A percentile compares a stretch with the other conserved stretches of the same genome.
Evolutionary conservation across 2,888 invertebrate species (phyloP).

Genomic region (Sympetrum striolatum): DNA sequence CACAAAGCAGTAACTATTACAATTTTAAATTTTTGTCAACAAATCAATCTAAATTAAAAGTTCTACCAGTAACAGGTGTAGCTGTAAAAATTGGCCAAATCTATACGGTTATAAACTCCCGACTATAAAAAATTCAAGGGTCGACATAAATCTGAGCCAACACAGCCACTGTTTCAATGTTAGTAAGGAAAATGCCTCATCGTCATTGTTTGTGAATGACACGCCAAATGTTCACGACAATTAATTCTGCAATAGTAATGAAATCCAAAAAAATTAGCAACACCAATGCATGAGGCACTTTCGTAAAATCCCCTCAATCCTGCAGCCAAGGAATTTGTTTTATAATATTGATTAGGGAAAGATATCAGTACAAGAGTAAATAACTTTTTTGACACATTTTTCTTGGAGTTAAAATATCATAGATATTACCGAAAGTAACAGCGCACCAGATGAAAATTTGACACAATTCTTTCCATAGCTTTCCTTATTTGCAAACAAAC

Average conservation of each 20-base stretch:
- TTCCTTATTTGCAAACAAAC: constrained; percentile 3
- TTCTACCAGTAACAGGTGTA: neutral
- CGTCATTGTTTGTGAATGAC: neutral
- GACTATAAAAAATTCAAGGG: neutral
- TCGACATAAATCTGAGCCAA: constrained; percentile 33
- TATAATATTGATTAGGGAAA: neutral
- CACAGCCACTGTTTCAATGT: constrained; percentile 23
- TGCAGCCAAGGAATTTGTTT: neutral
- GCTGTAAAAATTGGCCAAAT: neutral
- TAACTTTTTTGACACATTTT: neutral
- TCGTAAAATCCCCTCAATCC: neutral
- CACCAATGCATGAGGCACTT: neutral
- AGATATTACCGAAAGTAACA: constrained; percentile 12
- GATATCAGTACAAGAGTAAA: constrained; percentile 13
- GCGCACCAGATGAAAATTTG: constrained; percentile 1
- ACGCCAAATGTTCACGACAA: constrained; percentile 35
- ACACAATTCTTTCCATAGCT: constrained; percentile 7
- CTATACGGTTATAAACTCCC: neutral
- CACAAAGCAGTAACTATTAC: constrained; percentile 9
- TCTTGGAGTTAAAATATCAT: neutral
- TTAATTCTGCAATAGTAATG: too few species aligned
- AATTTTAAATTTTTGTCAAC: constrained; percentile 12
- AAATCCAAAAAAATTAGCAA: neutral
- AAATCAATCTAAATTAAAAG: neutral
- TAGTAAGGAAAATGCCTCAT: constrained; percentile 18